Percentiles rank a stretch among this genome's conserved stretches.
phyloP scores from a whole-genome alignment of 2,888 invertebrate genomes.

The Slavum lentiscoides region DNA sequence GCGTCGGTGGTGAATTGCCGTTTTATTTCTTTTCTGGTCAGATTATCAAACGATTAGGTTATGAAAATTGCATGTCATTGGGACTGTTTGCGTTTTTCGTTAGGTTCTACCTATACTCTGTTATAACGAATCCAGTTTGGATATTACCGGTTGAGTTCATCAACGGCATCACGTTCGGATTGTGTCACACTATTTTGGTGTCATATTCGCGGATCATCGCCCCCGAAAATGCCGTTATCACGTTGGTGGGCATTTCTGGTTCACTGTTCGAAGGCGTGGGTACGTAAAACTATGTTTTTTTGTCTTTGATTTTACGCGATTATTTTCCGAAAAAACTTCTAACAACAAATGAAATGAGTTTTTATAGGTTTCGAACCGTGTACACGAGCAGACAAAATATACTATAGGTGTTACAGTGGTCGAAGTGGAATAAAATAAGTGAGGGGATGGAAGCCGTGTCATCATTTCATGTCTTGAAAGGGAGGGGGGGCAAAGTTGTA shows the following conservation, averaged over 20 bases:
- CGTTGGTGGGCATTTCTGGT: constrained; percentile 84
- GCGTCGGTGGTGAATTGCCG: constrained; percentile 82
- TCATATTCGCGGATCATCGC: constrained; percentile 83
- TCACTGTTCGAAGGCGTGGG: constrained; percentile 87
- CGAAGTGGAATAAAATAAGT: too few relatives aligned
- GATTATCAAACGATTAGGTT: constrained; percentile 78
- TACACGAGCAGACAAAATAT: too few relatives aligned
- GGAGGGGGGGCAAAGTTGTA: too few relatives aligned
- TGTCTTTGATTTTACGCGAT: neutral
- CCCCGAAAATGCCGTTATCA: constrained; percentile 82
- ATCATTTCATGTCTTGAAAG: too few relatives aligned
- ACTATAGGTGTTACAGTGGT: too few relatives aligned
- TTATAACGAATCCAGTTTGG: constrained; percentile 79
- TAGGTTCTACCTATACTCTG: constrained; percentile 80
- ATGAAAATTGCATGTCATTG: constrained; percentile 79
- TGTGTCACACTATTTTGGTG: constrained; percentile 85
- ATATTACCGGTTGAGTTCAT: constrained; percentile 81
- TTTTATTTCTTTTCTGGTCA: constrained; percentile 81
- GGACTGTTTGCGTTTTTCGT: constrained; percentile 79
- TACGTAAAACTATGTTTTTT: constrained; percentile 56
- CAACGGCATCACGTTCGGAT: constrained; percentile 86
- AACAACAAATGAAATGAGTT: too few relatives aligned
- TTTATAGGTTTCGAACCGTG: too few relatives aligned
- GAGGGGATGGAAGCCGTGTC: too few relatives aligned
- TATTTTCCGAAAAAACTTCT: too few relatives aligned